phyloP scores from a whole-genome alignment of 2,888 invertebrate genomes.

The Athrips mouffetella region DNA sequence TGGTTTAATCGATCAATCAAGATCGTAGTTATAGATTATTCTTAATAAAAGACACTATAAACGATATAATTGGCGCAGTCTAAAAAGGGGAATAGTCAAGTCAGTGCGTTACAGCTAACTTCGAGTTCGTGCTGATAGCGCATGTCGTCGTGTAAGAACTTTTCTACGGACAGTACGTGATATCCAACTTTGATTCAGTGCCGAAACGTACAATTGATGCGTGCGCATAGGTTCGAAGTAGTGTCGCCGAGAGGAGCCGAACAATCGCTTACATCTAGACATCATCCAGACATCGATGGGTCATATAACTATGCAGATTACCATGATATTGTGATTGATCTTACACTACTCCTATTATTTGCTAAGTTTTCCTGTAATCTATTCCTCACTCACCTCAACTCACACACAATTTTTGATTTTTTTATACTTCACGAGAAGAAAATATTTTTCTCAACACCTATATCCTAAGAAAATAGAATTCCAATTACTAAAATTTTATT shows the following conservation, averaged over 20 bases:
- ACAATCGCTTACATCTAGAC: too few relatives aligned
- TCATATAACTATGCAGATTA: not conserved
- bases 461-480: too few relatives aligned
- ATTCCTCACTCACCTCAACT: not conserved
- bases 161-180: not conserved
- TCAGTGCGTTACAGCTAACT: not conserved
- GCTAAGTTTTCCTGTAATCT: not conserved
- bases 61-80: not conserved
- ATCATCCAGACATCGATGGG: not conserved
- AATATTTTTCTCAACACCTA: not conserved
- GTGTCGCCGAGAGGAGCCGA: not conserved
- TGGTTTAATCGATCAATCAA: too few relatives aligned
- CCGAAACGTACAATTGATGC: not conserved
- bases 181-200: not conserved
- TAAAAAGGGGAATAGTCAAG: not conserved
- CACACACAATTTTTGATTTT: too few relatives aligned
- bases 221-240: not conserved
- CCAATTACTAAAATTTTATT: too few relatives aligned
- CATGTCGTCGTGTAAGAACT: not conserved
- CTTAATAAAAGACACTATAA: too few relatives aligned
- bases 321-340: not conserved
- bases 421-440: too few relatives aligned
- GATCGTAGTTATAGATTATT: too few relatives aligned
- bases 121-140: not conserved
- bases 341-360: not conserved